A percentile compares a stretch with the other conserved stretches of the same genome.
phyloP scores from a whole-genome alignment of 2,797 vertebrate genomes.

The Galago senegalensis region DNA sequence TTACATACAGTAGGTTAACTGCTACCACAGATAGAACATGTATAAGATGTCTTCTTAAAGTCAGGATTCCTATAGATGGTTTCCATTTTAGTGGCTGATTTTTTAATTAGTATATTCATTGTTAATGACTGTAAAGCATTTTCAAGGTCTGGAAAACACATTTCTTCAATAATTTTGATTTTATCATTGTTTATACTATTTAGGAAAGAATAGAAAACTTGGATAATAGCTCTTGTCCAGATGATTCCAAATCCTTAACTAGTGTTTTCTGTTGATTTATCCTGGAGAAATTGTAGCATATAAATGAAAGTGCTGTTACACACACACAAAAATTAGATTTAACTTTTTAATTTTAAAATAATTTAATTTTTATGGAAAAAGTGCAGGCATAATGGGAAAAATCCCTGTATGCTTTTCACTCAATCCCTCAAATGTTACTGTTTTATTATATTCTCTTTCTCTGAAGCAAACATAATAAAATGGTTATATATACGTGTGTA shows the following conservation, averaged over 20 bases:
- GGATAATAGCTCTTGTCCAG: constrained; percentile 11
- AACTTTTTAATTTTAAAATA: constrained; percentile 59
- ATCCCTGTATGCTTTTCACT: constrained; percentile 35
- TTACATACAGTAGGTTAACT: constrained; percentile 31
- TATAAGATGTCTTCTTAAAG: constrained; percentile 35
- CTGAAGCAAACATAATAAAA: constrained; percentile 54
- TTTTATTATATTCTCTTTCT: constrained; percentile 64
- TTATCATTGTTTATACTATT: constrained; percentile 1
- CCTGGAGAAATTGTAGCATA: constrained; percentile 40
- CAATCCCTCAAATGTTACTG: neutral
- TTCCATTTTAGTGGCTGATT: constrained; percentile 58
- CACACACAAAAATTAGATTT: constrained; percentile 26
- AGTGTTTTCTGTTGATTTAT: constrained; percentile 58
- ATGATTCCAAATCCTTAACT: constrained; percentile 58
- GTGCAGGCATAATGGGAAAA: constrained; percentile 47
- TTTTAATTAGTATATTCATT: constrained; percentile 57
- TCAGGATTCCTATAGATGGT: constrained; percentile 4
- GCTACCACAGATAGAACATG: neutral
- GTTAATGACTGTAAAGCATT: constrained; percentile 46
- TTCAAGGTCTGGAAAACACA: constrained; percentile 60
- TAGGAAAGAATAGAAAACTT: constrained; percentile 49
- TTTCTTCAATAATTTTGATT: constrained; percentile 64
- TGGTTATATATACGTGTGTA: neutral
- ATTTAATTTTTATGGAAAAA: constrained; percentile 46
- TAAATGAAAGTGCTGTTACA: constrained; percentile 52